Percentiles rank a stretch among this genome's conserved stretches.
Evolutionary conservation across 2,113 vertebrate genomes (phyloP).

Genomic region (Tragelaphus scriptus): DNA sequence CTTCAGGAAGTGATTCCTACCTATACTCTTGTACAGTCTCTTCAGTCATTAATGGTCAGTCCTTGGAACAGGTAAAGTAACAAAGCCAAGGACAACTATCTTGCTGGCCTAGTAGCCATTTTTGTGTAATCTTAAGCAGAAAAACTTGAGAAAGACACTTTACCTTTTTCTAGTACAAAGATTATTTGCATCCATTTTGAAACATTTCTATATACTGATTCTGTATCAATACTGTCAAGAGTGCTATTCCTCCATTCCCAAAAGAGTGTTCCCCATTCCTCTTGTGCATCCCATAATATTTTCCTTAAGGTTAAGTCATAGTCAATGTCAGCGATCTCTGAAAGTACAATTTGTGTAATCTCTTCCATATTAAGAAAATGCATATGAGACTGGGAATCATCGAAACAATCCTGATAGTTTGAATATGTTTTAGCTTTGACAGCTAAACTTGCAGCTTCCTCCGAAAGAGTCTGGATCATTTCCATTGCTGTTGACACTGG

Average conservation of each 20-base stretch:
- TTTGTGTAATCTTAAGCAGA: background rate
- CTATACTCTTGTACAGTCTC: background rate
- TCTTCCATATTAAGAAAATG: constrained; percentile 34
- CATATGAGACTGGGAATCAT: background rate
- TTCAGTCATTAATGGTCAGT: background rate
- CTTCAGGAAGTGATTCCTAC: background rate
- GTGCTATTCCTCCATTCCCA: constrained; percentile 63
- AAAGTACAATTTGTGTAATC: constrained; percentile 27
- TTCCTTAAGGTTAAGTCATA: constrained; percentile 72
- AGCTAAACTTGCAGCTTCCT: constrained; percentile 62
- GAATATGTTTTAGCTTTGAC: constrained; percentile 62
- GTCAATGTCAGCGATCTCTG: constrained; percentile 74
- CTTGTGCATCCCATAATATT: constrained; percentile 74
- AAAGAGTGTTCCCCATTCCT: constrained; percentile 70
- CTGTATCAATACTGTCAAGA: constrained; percentile 70
- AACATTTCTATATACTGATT: constrained; percentile 71
- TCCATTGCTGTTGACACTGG: constrained; percentile 55
- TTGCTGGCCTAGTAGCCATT: background rate
- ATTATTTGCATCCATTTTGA: constrained; percentile 73
- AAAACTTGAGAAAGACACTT: background rate
- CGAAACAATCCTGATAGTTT: constrained; percentile 61
- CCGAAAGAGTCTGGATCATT: constrained; percentile 58
- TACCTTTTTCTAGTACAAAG: constrained; percentile 78
- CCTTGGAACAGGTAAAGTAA: background rate
- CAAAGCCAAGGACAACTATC: background rate